phyloP scores from a whole-genome alignment of 2,113 vertebrate genomes.

The Lanius collurio region DNA sequence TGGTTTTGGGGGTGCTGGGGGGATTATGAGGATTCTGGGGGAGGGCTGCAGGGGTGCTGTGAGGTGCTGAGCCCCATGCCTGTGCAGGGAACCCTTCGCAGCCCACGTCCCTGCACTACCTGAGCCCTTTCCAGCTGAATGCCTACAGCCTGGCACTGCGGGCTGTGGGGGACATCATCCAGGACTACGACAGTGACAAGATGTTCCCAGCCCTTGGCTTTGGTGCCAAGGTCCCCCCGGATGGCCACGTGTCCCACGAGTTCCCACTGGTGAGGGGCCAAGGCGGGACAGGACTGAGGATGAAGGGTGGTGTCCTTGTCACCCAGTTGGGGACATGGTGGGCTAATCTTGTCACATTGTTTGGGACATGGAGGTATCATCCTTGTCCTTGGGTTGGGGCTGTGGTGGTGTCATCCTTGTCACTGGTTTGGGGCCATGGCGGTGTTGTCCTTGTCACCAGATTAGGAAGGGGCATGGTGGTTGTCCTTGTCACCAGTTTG shows the following conservation, averaged over 20 bases:
- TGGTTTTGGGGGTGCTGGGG: not conserved
- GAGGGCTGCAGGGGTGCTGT: not conserved
- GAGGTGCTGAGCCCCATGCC: not conserved
- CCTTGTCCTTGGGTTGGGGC: not conserved
- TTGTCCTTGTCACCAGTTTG: not conserved
- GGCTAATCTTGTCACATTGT: not conserved
- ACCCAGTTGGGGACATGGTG: not conserved
- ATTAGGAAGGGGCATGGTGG: not conserved
- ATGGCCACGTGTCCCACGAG: not conserved
- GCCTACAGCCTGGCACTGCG: not conserved
- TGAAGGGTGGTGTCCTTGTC: not conserved
- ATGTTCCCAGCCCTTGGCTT: constrained; percentile 3
- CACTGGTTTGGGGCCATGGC: not conserved
- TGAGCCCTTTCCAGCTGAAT: constrained; percentile 1
- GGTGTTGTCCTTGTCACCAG: not conserved
- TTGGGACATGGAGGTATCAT: not conserved
- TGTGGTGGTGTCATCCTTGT: not conserved
- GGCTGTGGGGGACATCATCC: not conserved
- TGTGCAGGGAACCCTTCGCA: not conserved
- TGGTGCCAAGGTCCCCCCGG: not conserved
- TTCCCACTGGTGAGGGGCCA: not conserved
- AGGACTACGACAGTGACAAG: not conserved
- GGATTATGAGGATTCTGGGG: not conserved
- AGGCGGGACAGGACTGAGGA: fast-evolving
- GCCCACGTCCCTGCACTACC: not conserved